Base-by-base conservation (phyloP, 2,113 vertebrate genomes). In the Dasyurus viverrinus region DNA sequence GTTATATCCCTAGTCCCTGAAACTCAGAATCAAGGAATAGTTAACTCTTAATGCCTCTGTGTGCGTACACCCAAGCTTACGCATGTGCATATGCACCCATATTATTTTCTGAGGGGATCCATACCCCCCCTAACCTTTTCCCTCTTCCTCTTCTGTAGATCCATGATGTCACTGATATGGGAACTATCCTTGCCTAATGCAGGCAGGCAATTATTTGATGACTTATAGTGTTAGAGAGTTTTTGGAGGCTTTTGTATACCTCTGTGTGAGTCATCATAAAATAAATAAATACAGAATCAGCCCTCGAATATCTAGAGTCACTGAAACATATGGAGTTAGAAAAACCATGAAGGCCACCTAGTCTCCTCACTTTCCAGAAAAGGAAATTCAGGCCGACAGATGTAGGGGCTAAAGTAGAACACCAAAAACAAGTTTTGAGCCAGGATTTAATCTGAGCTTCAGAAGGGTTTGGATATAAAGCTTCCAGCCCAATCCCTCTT, bases 1-100 rank as follows among this genome's bases (percentile, higher is more conserved):
- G 50, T 52, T 9, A 9, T 52, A 52, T 52, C 50, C 50, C 48
- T 48, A 93, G 92, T 96, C 54, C 96, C 95, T 93, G 90, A 95
- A 95, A 91, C 6, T 55, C 46, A 92, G 53, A 50, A 92, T 53
- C 53, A 91, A 93, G 90, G 92, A 90, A 90, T 6, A 84, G 54
- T 68, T 97, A 94, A 90, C 94, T 95, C 53, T 52, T 52, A 10
- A 36, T 89, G 54, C 22, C 50, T 53, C 0, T 92, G 53, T 68
- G 26, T 12, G 2, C 7, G 1, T 1, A 60, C 57, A 30, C 57
- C 9, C 10, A 12, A 12, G 27, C 10, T n/a, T 0, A 11, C 27
- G 30, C 27, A 10, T 26, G 30, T 9, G 27, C 3, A 9, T 10
- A 30, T 27, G 25, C 55, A 26, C 25, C 26, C 25, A 57, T 23